Percentiles rank a stretch among this genome's conserved stretches.
phyloP scores from a whole-genome alignment of 23 tunicate genomes.

The Trididemnum nubilum region DNA sequence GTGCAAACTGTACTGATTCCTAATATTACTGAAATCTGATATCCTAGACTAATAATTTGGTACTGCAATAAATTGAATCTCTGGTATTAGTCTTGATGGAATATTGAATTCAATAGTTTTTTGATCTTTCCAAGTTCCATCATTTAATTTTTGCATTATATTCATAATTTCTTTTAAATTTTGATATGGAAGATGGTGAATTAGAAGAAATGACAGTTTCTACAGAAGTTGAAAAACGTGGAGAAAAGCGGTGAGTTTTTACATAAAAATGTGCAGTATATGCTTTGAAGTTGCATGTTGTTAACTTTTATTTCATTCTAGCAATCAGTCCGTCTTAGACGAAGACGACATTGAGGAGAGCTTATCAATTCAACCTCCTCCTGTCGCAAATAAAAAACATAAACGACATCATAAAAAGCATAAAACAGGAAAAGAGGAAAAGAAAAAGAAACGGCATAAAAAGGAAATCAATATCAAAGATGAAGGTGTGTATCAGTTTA shows the following conservation, averaged over 20 bases:
- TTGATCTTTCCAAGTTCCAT: no score
- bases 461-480: conserved; percentile 18
- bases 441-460: conserved; percentile 54
- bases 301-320: conserved; percentile 14
- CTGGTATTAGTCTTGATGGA: no score
- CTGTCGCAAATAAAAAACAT: conserved; percentile 67
- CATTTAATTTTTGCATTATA: no score
- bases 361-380: conserved; percentile 79
- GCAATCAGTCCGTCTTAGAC: conserved; percentile 35
- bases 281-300: background rate
- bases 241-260: conserved; percentile 35
- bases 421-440: conserved; percentile 59
- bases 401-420: conserved; percentile 81
- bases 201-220: conserved; percentile 35
- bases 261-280: background rate
- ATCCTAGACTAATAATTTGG: no score
- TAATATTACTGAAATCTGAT: no score
- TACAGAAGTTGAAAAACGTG: conserved; percentile 1
- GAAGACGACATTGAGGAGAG: conserved; percentile 74
- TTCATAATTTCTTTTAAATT: no score
- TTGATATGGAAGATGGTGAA: conserved; percentile 52
- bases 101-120: no score
- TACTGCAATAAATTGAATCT: no score
- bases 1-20: no score
- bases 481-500: conserved; percentile 29